Base-by-base conservation (phyloP, 2,113 vertebrate species). In the Mastomys coucha region DNA sequence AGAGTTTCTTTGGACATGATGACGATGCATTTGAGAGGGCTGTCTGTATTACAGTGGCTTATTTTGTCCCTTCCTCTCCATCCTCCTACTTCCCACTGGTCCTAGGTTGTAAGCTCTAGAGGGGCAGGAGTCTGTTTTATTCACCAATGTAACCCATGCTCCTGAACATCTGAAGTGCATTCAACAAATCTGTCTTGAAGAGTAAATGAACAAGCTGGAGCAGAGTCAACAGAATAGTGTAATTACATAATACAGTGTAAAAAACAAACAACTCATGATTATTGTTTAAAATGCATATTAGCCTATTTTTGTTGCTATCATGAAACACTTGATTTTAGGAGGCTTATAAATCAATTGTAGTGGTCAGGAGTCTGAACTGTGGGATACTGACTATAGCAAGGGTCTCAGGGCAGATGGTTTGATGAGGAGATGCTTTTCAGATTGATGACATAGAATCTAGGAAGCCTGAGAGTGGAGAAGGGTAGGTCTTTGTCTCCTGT, bases 101-200 rank as follows among this genome's bases (percentile, higher is more conserved):
- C 60, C 51, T 60, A 19, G 39, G 5, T n/a, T 84, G 9, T 69
- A 45, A 82, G n/a, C 24, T 69, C 36, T 16, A 17, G 0, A 31
- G 53, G 36, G 14, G 24, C 3, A 26, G 45, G 31, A 19, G 5
- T 63, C 80, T 75, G 53, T 24, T 58, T 84, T 85, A 45, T 49
- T 84, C 73, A n/a, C 33, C 33, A 39, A 0, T 19, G 24, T 77
- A 36, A 20, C 36, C 39, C 36, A 16, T 0, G 0, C 4, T n/a
- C 8, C 49, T 75, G 10, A 42, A 88, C 81, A 69, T 45, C 1
- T 85, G 58, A 65, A 16, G 5, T 36, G 33, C 16, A 58, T 20
- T 82, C 33, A 4, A 0, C 42, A 72, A 75, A 67, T 58, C 24
- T 65, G 72, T 89, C 53, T 0, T 80, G 16, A 88, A 45, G 26